Base-by-base conservation (phyloP, 2,113 vertebrate genomes). In the Heptranchias perlo region DNA sequence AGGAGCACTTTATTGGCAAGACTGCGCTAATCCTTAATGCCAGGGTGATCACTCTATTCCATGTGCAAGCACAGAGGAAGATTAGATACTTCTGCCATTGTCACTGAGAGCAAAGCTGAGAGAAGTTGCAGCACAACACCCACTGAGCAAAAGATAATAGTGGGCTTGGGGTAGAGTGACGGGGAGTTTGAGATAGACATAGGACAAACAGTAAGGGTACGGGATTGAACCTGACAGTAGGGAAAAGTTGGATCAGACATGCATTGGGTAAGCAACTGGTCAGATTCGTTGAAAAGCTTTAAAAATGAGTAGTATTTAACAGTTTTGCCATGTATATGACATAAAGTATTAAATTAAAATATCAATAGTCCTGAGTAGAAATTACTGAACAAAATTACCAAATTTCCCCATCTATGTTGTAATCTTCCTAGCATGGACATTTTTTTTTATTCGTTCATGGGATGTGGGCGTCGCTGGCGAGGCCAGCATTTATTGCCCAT, bases 381-480 rank as follows among this genome's bases (percentile, higher is more conserved):
- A 94, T 94, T 23, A 44, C 39, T 94, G 92, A 65, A 94, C 65
- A n/a, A 62, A 62, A 62, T 92, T 92, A 44, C 91, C 92, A 94
- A 25, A 13, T 44, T 28, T 94, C 92, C 61, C 39, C 62, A 25
- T 94, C 62, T 23, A 25, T 93, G 58, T 61, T 62, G 8, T 31
- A 62, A 67, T 94, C 94, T 95, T 95, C 47, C 64, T 11, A 44
- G 93, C 64, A 49, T 23, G 62, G 10, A 44, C 25, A 25, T 49
- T n/a, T n/a, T n/a, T n/a, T n/a, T n/a, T n/a, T n/a, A n/a, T n/a
- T n/a, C n/a, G n/a, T n/a, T n/a, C n/a, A n/a, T n/a, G n/a, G n/a
- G n/a, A n/a, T n/a, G n/a, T n/a, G n/a, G n/a, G n/a, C n/a, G n/a
- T n/a, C n/a, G n/a, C n/a, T n/a, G n/a, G n/a, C n/a, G n/a, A n/a